These are phyloP conservation scores for Selenia dentaria DNA, from an alignment of 2,888 invertebrate genomes.

Conservation along the genomic window DNA sequence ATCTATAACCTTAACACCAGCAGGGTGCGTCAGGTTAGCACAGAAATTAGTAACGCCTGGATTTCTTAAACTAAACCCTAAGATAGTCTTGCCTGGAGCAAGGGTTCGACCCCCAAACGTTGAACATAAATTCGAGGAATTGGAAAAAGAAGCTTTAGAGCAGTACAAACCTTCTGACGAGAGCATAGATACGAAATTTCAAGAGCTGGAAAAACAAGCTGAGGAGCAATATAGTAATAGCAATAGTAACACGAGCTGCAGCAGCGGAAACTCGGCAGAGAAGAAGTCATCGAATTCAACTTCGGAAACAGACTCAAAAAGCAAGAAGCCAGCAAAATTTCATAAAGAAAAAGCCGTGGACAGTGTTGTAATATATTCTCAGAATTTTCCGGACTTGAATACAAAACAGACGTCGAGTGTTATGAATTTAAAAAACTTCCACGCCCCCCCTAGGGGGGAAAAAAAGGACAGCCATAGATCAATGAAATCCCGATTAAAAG, in stretches of 20 bases:
- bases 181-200: constrained; percentile 84
- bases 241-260: constrained; percentile 78
- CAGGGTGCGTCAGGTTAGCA: constrained; percentile 61
- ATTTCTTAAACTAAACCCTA: constrained; percentile 69
- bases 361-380: constrained; percentile 75
- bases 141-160: constrained; percentile 85
- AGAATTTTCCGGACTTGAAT: constrained; percentile 75
- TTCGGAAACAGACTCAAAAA: constrained; percentile 52
- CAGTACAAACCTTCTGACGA: constrained; percentile 85
- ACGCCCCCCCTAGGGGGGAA: constrained; percentile 82
- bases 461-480: constrained; percentile 73
- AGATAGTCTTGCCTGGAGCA: constrained; percentile 62
- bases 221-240: constrained; percentile 86
- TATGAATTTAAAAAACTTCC: constrained; percentile 81
- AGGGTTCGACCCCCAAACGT: constrained; percentile 61
- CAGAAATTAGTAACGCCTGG: constrained; percentile 70
- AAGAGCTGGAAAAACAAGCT: constrained; percentile 87
- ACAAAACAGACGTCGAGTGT: constrained; percentile 67
- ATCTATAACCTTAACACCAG: constrained; percentile 55
- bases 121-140: constrained; percentile 79
- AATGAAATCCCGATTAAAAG: constrained; percentile 60
- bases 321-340: constrained; percentile 65
- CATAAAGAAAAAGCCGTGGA: constrained; percentile 71
- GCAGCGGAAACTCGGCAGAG: constrained; percentile 69
- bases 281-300: constrained; percentile 53